Percentiles rank a stretch among this genome's conserved stretches.
phyloP scores from a whole-genome alignment of 2,113 vertebrate species.

The Tylochromis polylepis region DNA sequence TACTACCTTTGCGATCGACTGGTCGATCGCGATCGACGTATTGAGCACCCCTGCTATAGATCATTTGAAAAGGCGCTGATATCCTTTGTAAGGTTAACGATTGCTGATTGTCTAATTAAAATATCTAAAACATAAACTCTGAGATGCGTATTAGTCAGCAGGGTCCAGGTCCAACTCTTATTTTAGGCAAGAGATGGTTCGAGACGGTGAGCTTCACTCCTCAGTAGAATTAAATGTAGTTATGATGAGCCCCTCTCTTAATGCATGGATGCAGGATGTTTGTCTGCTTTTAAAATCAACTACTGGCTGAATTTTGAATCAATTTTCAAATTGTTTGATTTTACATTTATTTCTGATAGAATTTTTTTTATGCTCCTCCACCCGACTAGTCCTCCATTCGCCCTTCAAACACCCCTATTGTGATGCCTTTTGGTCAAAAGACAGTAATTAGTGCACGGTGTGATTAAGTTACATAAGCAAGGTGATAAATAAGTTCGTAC shows the following conservation, averaged over 20 bases:
- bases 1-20: no score
- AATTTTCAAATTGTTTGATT: not conserved
- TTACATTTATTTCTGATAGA: not conserved
- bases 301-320: not conserved
- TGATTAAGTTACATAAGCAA: no score
- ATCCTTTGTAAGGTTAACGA: not conserved
- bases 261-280: not conserved
- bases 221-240: not conserved
- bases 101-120: not conserved
- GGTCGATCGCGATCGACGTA: no score
- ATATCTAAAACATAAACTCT: not conserved
- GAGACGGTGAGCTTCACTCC: not conserved
- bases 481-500: no score
- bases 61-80: not conserved
- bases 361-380: not conserved
- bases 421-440: no score
- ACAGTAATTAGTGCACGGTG: no score
- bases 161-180: not conserved
- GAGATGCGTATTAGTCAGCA: not conserved
- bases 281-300: not conserved
- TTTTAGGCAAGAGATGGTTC: not conserved
- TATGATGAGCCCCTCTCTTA: not conserved
- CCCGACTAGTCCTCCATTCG: not conserved
- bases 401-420: not conserved
- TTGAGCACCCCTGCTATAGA: no score